A percentile compares a stretch with the other conserved stretches of the same genome.
phyloP scores from a whole-genome alignment of 2,888 invertebrate genomes.

The Anagyrus pseudococci region DNA sequence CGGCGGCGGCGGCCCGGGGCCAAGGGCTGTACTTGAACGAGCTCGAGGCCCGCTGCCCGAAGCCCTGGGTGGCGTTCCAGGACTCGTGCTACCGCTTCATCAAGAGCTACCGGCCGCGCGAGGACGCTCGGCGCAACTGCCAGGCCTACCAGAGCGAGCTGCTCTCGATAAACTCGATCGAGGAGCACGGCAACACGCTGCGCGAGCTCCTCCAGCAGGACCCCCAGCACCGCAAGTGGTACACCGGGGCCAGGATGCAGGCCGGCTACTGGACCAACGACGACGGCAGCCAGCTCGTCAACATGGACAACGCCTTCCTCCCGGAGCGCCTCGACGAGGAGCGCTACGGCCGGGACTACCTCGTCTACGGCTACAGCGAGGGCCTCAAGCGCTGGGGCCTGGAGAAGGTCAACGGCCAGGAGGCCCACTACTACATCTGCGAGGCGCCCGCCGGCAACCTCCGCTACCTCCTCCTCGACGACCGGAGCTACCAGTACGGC shows the following conservation, averaged over 20 bases:
- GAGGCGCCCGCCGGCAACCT: slow-evolving; percentile 81
- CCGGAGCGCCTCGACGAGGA: slow-evolving; percentile 66
- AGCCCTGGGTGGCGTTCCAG: slow-evolving; percentile 83
- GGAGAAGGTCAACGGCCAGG: slow-evolving; percentile 78
- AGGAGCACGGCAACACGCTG: slow-evolving; percentile 88
- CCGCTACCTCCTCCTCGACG: slow-evolving; percentile 74
- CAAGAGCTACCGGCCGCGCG: slow-evolving; percentile 82
- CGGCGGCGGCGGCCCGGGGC: slow-evolving; percentile 43
- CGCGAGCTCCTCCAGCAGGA: slow-evolving; percentile 83
- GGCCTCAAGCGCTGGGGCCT: slow-evolving; percentile 83
- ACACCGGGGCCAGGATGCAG: slow-evolving; percentile 79
- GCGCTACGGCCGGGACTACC: slow-evolving; percentile 71
- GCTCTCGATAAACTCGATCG: slow-evolving; percentile 78
- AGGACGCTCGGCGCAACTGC: slow-evolving; percentile 84
- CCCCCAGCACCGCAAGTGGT: slow-evolving; percentile 87
- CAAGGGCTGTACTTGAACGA: slow-evolving; percentile 49
- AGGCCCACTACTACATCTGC: slow-evolving; percentile 83
- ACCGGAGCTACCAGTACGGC: slow-evolving; percentile 85
- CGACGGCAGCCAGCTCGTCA: slow-evolving; percentile 80
- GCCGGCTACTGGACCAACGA: slow-evolving; percentile 85
- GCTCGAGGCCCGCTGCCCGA: slow-evolving; percentile 71
- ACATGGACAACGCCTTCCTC: slow-evolving; percentile 83
- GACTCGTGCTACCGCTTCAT: slow-evolving; percentile 90
- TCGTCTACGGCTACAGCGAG: slow-evolving; percentile 72
- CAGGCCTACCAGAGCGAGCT: slow-evolving; percentile 83